Percentiles rank a stretch among this genome's conserved stretches.
These are phyloP conservation scores for Trematomus loennbergii DNA, from an alignment of 2,113 vertebrate genomes.

Conservation along the genomic window DNA sequence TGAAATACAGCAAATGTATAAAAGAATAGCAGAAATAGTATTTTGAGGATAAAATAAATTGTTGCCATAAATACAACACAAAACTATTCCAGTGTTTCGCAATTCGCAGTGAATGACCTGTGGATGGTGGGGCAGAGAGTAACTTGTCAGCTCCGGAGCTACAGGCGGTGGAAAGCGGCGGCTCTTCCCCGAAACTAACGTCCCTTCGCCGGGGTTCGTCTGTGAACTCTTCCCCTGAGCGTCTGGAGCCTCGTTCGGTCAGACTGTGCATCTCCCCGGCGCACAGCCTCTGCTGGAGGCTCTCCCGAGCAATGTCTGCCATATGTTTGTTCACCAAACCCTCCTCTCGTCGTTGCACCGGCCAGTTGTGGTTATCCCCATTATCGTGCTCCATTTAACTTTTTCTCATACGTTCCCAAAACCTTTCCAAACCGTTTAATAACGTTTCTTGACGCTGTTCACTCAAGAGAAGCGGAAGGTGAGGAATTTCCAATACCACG, in stretches of 20 bases:
- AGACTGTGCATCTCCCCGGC: conserved; percentile 66
- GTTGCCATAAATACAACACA: too few relatives aligned
- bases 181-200: conserved; percentile 37
- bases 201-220: conserved; percentile 36
- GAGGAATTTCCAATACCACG: conserved; percentile 50
- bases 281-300: conserved; percentile 62
- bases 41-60: not conserved
- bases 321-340: conserved; percentile 72
- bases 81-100: not conserved
- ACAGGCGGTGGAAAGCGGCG: conserved; percentile 37
- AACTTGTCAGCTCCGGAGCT: conserved; percentile 51
- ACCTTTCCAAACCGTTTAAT: conserved; percentile 11
- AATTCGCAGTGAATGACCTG: not conserved
- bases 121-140: conserved; percentile 21
- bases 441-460: conserved; percentile 20
- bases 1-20: not conserved
- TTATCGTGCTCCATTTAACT: conserved; percentile 55
- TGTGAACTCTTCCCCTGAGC: conserved; percentile 33
- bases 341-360: conserved; percentile 62
- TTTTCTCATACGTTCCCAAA: not conserved
- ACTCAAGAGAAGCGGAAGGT: conserved; percentile 60
- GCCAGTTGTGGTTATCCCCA: conserved; percentile 41
- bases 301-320: conserved; percentile 72
- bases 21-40: not conserved
- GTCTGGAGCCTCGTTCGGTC: conserved; percentile 45